These are phyloP conservation scores for Phrynosoma blainvillii DNA, from an alignment of 2,113 vertebrate genomes.

Conservation along the genomic window DNA sequence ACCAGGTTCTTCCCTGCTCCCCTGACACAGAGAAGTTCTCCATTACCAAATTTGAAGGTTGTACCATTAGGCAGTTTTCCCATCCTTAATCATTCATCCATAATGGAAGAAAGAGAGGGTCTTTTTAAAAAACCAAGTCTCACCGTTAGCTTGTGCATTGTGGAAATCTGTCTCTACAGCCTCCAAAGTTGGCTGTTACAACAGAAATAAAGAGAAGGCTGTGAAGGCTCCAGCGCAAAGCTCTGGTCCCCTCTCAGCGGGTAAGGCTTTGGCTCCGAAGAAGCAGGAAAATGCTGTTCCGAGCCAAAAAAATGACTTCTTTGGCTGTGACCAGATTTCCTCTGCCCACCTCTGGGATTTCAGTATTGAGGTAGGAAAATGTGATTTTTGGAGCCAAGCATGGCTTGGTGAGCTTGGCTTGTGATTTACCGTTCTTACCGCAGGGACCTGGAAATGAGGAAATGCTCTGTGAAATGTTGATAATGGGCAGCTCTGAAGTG, in stretches of 20 bases:
- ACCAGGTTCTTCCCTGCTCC: not conserved
- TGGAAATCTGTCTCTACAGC: slow-evolving; percentile 49
- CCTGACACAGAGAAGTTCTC: too few relatives aligned
- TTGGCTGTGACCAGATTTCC: slow-evolving; percentile 86
- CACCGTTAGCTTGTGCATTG: slow-evolving; percentile 56
- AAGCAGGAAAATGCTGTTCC: slow-evolving; percentile 78
- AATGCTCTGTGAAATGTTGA: slow-evolving; percentile 71
- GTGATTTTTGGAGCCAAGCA: slow-evolving; percentile 81
- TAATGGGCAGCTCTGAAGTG: slow-evolving; percentile 74
- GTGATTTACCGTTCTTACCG: slow-evolving; percentile 79
- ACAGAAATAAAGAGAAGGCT: slow-evolving; percentile 71
- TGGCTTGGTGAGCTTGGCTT: slow-evolving; percentile 79
- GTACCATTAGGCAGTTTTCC: not conserved
- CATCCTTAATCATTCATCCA: not conserved
- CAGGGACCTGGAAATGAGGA: slow-evolving; percentile 72
- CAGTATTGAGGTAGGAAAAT: slow-evolving; percentile 81
- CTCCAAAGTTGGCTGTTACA: slow-evolving; percentile 65
- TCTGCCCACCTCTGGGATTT: slow-evolving; percentile 82
- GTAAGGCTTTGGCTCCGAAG: slow-evolving; percentile 67
- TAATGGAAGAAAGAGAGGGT: slow-evolving; percentile 28
- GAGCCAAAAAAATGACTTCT: slow-evolving; percentile 81
- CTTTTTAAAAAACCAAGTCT: slow-evolving; percentile 39
- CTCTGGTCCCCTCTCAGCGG: slow-evolving; percentile 65
- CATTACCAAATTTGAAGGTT: not conserved
- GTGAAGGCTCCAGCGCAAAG: slow-evolving; percentile 70